These are phyloP conservation scores for Butorides virescens DNA, from an alignment of 2,113 vertebrate species.

Conservation along the genomic window DNA sequence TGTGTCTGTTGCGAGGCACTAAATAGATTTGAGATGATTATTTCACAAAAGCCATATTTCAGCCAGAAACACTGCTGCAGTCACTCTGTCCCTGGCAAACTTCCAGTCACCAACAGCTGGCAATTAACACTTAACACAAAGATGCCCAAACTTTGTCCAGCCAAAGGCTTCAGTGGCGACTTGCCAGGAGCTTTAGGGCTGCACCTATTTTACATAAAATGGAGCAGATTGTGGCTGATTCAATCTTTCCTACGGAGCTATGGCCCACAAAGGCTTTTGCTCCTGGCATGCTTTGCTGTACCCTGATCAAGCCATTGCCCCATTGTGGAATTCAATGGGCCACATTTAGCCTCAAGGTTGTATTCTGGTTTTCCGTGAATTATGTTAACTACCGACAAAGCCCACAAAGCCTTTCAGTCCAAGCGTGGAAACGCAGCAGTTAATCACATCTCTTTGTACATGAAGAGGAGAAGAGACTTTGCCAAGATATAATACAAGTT, in stretches of 20 bases:
- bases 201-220: constrained; percentile 52
- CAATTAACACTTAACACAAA: constrained; percentile 59
- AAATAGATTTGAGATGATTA: constrained; percentile 3
- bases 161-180: neutral
- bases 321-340: constrained; percentile 29
- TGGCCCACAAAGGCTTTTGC: constrained; percentile 27
- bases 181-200: constrained; percentile 26
- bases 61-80: neutral
- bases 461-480: neutral
- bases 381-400: constrained; percentile 27
- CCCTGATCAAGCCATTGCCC: neutral
- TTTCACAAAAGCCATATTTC: constrained; percentile 20
- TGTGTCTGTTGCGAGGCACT: neutral
- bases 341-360: constrained; percentile 46
- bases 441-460: constrained; percentile 39
- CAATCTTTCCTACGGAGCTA: constrained; percentile 6
- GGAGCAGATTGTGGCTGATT: constrained; percentile 38
- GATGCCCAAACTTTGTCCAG: constrained; percentile 41
- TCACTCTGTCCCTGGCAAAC: constrained; percentile 19
- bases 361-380: constrained; percentile 26
- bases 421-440: constrained; percentile 26
- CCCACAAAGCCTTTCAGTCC: neutral
- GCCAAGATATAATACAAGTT: constrained; percentile 18
- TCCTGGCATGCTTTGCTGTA: constrained; percentile 2
- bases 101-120: constrained; percentile 57